A percentile compares a stretch with the other conserved stretches of the same genome.
phyloP scores from a whole-genome alignment of 2,797 vertebrate species.

The Pterois miles region DNA sequence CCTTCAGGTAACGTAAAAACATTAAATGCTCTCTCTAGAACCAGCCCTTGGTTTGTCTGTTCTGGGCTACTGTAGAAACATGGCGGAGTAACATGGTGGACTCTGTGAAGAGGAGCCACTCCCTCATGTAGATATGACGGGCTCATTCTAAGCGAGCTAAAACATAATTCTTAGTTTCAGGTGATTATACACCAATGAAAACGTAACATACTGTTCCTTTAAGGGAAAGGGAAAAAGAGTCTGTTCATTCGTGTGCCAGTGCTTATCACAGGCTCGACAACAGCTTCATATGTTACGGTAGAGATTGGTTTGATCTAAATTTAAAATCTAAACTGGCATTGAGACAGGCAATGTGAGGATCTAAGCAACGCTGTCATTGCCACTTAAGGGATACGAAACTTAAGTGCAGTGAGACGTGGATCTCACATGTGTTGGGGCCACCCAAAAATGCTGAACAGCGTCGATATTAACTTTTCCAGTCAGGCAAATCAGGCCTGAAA shows the following conservation, averaged over 20 bases:
- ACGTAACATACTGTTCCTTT: no score
- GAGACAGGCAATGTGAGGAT: constrained; percentile 44
- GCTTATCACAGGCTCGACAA: neutral
- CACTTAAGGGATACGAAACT: constrained; percentile 52
- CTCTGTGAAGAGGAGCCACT: no score
- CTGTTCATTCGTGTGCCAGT: constrained; percentile 9
- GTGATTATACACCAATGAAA: no score
- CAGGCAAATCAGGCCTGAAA: constrained; percentile 75
- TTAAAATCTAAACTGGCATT: constrained; percentile 49
- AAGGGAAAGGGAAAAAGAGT: constrained; percentile 4
- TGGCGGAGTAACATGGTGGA: no score
- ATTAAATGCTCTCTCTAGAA: no score
- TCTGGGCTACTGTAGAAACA: no score
- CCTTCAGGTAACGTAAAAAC: no score
- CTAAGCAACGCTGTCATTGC: constrained; percentile 51
- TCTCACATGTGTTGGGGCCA: constrained; percentile 70
- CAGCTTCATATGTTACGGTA: constrained; percentile 13
- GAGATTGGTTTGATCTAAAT: constrained; percentile 35
- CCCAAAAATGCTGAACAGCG: constrained; percentile 75
- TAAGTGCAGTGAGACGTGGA: constrained; percentile 35
- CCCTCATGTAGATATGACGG: no score
- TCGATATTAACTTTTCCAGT: constrained; percentile 81
- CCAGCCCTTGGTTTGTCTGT: no score
- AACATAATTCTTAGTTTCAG: no score
- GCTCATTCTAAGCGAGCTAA: no score